Conservation (phyloP, 2,797 vertebrate species). For the Pagetopsis macropterus region DNA sequence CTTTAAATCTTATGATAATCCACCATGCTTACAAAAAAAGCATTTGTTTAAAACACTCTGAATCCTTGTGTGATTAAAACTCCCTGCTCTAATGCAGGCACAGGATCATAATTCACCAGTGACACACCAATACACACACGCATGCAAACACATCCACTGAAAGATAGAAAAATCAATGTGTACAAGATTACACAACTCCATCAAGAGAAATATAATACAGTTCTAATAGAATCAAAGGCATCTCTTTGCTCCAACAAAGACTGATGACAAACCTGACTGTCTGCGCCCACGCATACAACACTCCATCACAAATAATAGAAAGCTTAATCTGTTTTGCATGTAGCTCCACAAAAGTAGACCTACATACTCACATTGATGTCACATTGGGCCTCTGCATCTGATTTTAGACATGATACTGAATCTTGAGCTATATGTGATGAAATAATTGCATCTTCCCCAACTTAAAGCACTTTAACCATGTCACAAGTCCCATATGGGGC, state of each 20-base stretch:
- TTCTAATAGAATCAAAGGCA: constrained; percentile 70
- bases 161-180: constrained; percentile 70
- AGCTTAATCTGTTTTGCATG: constrained; percentile 55
- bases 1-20: constrained; percentile 87
- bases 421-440: constrained; percentile 37
- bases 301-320: constrained; percentile 53
- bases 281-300: constrained; percentile 43
- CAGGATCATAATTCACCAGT: constrained; percentile 75
- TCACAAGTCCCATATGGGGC: constrained; percentile 57
- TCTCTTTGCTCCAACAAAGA: constrained; percentile 56
- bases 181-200: constrained; percentile 67
- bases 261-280: constrained; percentile 51
- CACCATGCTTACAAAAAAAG: constrained; percentile 79
- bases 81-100: constrained; percentile 68
- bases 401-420: constrained; percentile 46
- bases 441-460: constrained; percentile 35
- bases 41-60: constrained; percentile 82
- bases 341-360: constrained; percentile 53
- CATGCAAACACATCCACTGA: constrained; percentile 49
- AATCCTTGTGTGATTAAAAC: constrained; percentile 85
- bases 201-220: constrained; percentile 68
- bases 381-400: constrained; percentile 31
- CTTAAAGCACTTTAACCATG: constrained; percentile 31
- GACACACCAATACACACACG: constrained; percentile 46
- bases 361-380: constrained; percentile 26